Base-by-base conservation (phyloP, 2,113 vertebrate species). In the Macquaria australasica region DNA sequence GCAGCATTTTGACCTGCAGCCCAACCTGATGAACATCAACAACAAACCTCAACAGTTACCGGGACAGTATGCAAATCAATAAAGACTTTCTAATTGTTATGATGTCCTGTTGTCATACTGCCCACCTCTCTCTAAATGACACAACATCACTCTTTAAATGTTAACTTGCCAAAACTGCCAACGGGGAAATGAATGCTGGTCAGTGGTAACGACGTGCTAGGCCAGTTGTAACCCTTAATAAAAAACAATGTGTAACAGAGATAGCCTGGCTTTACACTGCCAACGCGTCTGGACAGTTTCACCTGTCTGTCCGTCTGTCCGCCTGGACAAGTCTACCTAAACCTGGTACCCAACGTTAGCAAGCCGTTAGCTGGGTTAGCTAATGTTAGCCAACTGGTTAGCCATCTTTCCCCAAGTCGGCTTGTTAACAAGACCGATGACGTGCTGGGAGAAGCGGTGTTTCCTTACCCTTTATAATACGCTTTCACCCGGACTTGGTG, bases 401-500 rank as follows among this genome's bases (percentile, higher is more conserved):
- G 83, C 86, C n/a, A 55, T 43, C 39, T 62, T 82, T 43, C 15
- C n/a, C 4, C 53, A 23, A 43, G 10, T 6, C 9, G 56, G 34
- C 18, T 70, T 31, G 10, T 28, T 50, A 20, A 80, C 1, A 39
- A 10, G 0, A 12, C 2, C 1, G 1, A 20, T 5, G 8, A 28
- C 37, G 62, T 14, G 23, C 20, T 7, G 73, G 14, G 14, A 25
- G 9, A n/a, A 21, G 5, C 0, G 0, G 6, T 1, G n/a, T 25
- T 8, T 76, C 87, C 97, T 96, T 93, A 97, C 97, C 97, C 97
- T 94, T 97, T 97, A 71, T 97, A 98, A 82, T 97, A 98, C n/a
- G 97, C 96, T 89, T 98, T 98, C 37, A 97, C 97, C 88, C 97
- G 97, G 95, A 97, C 97, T 93, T 97, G 96, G 83, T 96, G 96